Percentiles rank a stretch among this genome's conserved stretches.
phyloP scores from a whole-genome alignment of 2,888 invertebrate genomes.

The Stenodera caucasica region DNA sequence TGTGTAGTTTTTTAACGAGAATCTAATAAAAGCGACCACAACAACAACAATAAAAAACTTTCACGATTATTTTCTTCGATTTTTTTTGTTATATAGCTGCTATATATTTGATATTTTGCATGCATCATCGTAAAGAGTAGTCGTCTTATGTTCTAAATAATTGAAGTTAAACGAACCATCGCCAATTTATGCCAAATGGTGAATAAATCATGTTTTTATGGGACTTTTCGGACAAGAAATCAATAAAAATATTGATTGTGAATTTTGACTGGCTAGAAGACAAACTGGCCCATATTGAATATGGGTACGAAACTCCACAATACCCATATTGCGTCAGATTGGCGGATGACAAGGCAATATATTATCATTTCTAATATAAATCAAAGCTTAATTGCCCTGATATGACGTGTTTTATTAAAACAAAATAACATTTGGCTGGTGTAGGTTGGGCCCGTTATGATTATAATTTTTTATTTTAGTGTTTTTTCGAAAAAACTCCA shows the following conservation, averaged over 20 bases:
- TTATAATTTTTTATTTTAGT: neutral
- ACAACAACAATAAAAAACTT: neutral
- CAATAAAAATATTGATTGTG: conserved; percentile 11
- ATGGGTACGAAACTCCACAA: neutral
- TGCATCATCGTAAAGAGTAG: neutral
- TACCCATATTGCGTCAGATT: neutral
- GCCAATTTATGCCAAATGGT: neutral
- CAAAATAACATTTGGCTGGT: neutral
- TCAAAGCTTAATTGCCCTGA: neutral
- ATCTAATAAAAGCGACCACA: neutral
- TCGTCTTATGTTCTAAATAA: neutral
- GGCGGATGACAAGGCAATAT: neutral
- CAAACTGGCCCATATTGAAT: neutral
- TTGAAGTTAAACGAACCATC: neutral
- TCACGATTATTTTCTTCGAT: neutral
- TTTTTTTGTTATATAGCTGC: neutral
- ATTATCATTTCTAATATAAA: neutral
- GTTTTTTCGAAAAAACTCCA: neutral
- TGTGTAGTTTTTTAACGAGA: neutral
- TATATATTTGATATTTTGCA: neutral
- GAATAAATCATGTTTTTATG: conserved; percentile 25
- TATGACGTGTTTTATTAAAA: neutral
- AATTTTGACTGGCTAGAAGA: neutral
- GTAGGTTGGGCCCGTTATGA: neutral
- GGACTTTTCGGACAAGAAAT: conserved; percentile 12